Evolutionary conservation across 2,888 invertebrate genomes (phyloP).

Genomic region (Junonia oenone): DNA sequence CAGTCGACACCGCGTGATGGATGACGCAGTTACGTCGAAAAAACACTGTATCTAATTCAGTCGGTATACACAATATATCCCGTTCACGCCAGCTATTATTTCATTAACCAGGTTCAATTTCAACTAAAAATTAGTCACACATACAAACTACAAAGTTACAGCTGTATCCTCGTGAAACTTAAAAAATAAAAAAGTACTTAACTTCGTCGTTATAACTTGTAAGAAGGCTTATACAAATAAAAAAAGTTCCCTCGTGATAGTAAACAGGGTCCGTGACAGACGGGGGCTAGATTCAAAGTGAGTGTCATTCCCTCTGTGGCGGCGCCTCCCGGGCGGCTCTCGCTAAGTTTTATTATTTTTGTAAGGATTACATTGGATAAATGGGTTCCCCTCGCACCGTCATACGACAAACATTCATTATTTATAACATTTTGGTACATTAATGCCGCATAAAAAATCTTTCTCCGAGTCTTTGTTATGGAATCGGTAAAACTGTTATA

Average conservation of each 20-base stretch:
- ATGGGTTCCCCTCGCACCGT: slow-evolving; percentile 23
- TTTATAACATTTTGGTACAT: background rate
- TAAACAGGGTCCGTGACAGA: slow-evolving; percentile 45
- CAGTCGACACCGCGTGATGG: slow-evolving; percentile 66
- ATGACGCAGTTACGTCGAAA: slow-evolving; percentile 57
- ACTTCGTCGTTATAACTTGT: background rate
- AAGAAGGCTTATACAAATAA: slow-evolving; percentile 2
- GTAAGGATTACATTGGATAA: slow-evolving; percentile 37
- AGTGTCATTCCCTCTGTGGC: slow-evolving; percentile 37
- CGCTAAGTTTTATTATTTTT: slow-evolving; percentile 71
- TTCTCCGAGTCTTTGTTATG: background rate
- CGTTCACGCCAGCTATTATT: background rate
- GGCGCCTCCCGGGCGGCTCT: slow-evolving; percentile 58
- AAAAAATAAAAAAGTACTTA: background rate
- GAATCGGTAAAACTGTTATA: slow-evolving; percentile 2
- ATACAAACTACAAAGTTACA: background rate
- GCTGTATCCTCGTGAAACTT: background rate
- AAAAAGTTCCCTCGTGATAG: slow-evolving; percentile 41
- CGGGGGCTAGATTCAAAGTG: slow-evolving; percentile 37
- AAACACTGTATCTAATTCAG: slow-evolving; percentile 40
- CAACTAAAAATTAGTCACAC: background rate
- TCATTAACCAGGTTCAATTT: background rate
- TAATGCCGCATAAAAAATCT: background rate
- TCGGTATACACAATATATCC: slow-evolving; percentile 15
- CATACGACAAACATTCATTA: background rate